These are phyloP conservation scores for Calameuta idolon DNA, from an alignment of 2,888 invertebrate species.

Conservation along the genomic window DNA sequence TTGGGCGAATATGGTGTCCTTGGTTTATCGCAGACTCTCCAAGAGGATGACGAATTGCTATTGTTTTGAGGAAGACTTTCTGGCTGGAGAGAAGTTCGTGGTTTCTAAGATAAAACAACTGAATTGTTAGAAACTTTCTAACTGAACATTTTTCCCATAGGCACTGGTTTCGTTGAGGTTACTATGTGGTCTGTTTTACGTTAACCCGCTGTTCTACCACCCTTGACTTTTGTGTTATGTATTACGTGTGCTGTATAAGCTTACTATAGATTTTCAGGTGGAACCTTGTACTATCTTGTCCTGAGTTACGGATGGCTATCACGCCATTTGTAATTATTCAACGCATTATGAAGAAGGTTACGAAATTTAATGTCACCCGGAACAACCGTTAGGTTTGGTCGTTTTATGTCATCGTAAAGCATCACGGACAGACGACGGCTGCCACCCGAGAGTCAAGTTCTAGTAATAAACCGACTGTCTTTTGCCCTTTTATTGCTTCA, in stretches of 20 bases:
- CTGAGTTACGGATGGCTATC: background rate
- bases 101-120: background rate
- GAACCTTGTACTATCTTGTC: background rate
- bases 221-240: background rate
- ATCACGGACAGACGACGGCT: background rate
- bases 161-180: background rate
- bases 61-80: background rate
- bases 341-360: background rate
- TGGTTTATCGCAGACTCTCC: background rate
- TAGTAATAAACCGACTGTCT: background rate
- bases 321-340: conserved; percentile 2
- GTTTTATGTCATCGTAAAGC: conserved; percentile 2
- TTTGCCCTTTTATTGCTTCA: background rate
- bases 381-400: background rate
- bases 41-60: background rate
- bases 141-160: background rate
- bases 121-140: background rate
- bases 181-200: background rate
- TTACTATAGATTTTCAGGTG: background rate
- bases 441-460: background rate
- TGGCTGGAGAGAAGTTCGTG: background rate
- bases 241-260: background rate
- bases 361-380: background rate
- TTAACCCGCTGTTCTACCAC: background rate
- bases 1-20: background rate